Evolutionary conservation across 2,797 vertebrate genomes (phyloP).

Genomic region (Cygnus olor): DNA sequence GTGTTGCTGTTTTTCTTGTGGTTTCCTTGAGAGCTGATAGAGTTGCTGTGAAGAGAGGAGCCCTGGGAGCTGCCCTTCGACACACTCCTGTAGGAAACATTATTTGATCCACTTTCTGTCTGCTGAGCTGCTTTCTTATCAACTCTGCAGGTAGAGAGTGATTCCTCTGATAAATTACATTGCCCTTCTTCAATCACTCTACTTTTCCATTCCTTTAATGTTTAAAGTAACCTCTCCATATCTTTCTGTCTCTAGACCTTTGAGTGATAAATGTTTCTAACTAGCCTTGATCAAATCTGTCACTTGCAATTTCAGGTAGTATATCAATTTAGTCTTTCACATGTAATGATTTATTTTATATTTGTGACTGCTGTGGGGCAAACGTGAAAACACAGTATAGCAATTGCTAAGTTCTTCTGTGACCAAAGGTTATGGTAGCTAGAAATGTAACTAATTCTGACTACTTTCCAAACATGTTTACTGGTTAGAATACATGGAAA

Average conservation of each 20-base stretch:
- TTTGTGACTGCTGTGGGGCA: constrained; percentile 64
- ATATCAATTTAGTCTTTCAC: constrained; percentile 76
- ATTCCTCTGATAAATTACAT: constrained; percentile 85
- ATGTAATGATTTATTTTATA: constrained; percentile 73
- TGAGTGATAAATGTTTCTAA: constrained; percentile 79
- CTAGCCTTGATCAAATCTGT: constrained; percentile 81
- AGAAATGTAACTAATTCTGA: constrained; percentile 75
- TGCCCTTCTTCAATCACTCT: constrained; percentile 78
- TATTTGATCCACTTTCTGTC: constrained; percentile 84
- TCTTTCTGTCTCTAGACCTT: constrained; percentile 75
- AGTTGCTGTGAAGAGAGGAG: constrained; percentile 76
- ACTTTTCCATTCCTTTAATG: constrained; percentile 73
- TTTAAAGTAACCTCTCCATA: constrained; percentile 75
- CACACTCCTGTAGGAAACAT: constrained; percentile 84
- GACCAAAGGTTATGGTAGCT: constrained; percentile 42
- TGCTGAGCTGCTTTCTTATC: constrained; percentile 82
- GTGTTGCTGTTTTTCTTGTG: constrained; percentile 84
- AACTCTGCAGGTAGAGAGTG: constrained; percentile 83
- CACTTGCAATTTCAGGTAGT: constrained; percentile 77
- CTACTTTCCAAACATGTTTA: constrained; percentile 62
- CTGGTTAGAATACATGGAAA: constrained; percentile 47
- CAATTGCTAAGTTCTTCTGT: constrained; percentile 57
- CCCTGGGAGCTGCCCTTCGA: constrained; percentile 84
- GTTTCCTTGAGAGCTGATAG: constrained; percentile 80
- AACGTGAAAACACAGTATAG: constrained; percentile 55